Evolutionary conservation across 2,797 vertebrate genomes (phyloP).

Genomic region (Periophthalmus magnuspinnatus): DNA sequence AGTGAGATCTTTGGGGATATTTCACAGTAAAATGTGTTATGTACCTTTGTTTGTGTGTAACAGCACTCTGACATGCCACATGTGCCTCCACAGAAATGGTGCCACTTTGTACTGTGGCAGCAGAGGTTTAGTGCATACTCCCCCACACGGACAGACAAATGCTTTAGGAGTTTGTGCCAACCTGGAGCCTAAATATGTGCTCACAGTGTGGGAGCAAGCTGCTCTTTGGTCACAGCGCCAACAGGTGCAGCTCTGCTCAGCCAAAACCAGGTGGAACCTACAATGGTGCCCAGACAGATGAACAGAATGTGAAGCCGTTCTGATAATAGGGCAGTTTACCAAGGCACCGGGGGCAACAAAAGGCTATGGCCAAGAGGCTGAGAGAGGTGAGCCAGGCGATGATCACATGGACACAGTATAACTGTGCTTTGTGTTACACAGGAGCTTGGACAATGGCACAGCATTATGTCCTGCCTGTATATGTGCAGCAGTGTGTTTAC

Average conservation of each 20-base stretch:
- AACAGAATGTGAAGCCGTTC: conserved; percentile 79
- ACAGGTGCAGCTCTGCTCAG: conserved; percentile 79
- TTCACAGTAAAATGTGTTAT: no score
- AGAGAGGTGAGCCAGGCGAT: conserved; percentile 85
- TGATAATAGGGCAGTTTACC: conserved; percentile 81
- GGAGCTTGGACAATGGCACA: conserved; percentile 24
- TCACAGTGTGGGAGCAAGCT: conserved; percentile 79
- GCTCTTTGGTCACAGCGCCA: conserved; percentile 81
- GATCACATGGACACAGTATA: conserved; percentile 80
- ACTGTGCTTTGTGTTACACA: conserved; percentile 68
- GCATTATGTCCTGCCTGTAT: conserved; percentile 23
- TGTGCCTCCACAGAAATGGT: background rate
- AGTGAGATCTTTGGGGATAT: no score
- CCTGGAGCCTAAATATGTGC: conserved; percentile 74
- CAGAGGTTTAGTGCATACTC: conserved; percentile 20
- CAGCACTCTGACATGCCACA: background rate
- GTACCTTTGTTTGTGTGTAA: background rate
- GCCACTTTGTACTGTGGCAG: conserved; percentile 10
- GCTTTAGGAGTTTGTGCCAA: conserved; percentile 35
- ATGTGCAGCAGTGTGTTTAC: conserved; percentile 21
- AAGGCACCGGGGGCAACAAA: conserved; percentile 73
- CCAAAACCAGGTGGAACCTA: conserved; percentile 76
- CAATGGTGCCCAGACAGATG: conserved; percentile 71
- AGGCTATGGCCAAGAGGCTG: conserved; percentile 73
- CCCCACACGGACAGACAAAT: conserved; percentile 17